These are phyloP conservation scores for Lindbergichthys nudifrons DNA, from an alignment of 2,797 vertebrate species.

Conservation along the genomic window DNA sequence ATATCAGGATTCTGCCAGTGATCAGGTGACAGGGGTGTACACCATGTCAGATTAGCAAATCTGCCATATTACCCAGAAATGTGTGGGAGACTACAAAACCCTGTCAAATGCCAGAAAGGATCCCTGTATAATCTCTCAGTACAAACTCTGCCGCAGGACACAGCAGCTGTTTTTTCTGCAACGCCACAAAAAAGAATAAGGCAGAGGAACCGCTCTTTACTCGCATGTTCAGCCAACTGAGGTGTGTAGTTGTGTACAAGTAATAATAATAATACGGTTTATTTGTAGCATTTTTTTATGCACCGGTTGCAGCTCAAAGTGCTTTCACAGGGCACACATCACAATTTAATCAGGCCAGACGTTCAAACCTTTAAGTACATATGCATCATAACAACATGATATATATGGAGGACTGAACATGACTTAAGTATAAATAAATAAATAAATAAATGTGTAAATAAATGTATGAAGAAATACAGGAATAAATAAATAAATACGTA, in stretches of 20 bases:
- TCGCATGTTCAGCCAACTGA: constrained; percentile 8
- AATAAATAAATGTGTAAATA: too few relatives aligned
- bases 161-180: constrained; percentile 61
- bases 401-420: too few relatives aligned
- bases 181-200: constrained; percentile 34
- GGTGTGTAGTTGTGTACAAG: constrained; percentile 16
- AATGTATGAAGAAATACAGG: too few relatives aligned
- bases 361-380: too few relatives aligned
- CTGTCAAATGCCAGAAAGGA: constrained; percentile 60
- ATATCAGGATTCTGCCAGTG: constrained; percentile 53
- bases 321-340: too few relatives aligned
- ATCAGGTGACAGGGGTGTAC: constrained; percentile 65
- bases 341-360: too few relatives aligned
- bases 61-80: constrained; percentile 65
- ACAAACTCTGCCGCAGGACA: constrained; percentile 69
- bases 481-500: too few relatives aligned
- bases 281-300: too few relatives aligned
- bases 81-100: constrained; percentile 71
- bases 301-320: too few relatives aligned
- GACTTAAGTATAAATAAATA: too few relatives aligned
- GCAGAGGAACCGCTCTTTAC: not conserved
- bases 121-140: constrained; percentile 70
- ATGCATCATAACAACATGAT: too few relatives aligned
- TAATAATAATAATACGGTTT: not conserved
- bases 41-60: constrained; percentile 68